Base-by-base conservation (phyloP, 2,113 vertebrate species). In the Halichoeres trimaculatus region DNA sequence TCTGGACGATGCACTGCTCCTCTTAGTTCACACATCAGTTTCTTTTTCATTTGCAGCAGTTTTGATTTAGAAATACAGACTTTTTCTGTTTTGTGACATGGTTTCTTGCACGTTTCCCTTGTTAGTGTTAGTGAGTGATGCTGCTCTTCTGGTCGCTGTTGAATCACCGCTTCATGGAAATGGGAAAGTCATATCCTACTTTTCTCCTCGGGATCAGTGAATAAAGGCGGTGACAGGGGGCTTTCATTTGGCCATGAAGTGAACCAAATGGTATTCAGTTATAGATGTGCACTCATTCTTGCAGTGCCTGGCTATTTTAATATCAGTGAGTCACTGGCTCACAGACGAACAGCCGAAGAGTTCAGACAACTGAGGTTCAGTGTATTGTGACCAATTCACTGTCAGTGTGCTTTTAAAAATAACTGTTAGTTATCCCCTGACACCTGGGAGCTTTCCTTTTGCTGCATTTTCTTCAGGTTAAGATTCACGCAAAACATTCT, bases 361-460 rank as follows among this genome's bases (percentile, higher is more conserved):
- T 30, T 55, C 8, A 62, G 78, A 71, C 70, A 84, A 87, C 89
- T 87, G 83, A 81, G 78, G 87, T 84, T 80, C 75, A 35, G 14
- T 64, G 69, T 45, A 45, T 45, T 45, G 43, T 45, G 8, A 19
- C 19, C 43, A 45, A 11, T 14, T 14, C 16, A 5, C 17, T 72
- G 57, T n/a, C n/a, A 1, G 10, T 40, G 13, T 12, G 9, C 20
- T 56, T 8, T 24, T 5, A 59, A 11, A 70, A 48, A 30, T 36
- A 43, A 40, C 59, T 26, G 48, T 11, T 6, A 8, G 48, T 57
- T 61, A 58, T 38, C 66, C 63, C 23, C 55, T 4, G 1, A 24
- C 59, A 17, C 24, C 48, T 77, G 7, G 23, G 36, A 43, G 23
- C 56, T 43, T 6, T 41, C 38, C 35, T 1, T 6, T 36, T 1